A percentile compares a stretch with the other conserved stretches of the same genome.
These are phyloP conservation scores for Rhizomys pruinosus DNA, from an alignment of 2,113 vertebrate genomes.

Conservation along the genomic window DNA sequence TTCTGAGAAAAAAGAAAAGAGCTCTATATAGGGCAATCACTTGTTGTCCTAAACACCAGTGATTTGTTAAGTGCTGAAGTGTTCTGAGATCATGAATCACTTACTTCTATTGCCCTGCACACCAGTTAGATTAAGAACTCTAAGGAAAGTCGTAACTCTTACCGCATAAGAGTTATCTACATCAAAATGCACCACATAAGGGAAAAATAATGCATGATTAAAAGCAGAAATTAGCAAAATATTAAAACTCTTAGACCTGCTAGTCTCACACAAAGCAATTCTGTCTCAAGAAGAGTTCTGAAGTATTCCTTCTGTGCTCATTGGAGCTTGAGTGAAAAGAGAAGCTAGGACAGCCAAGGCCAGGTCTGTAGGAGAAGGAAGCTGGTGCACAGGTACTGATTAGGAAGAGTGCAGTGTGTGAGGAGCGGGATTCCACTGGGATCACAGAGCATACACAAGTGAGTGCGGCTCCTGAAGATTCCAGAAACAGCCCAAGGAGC, in stretches of 20 bases:
- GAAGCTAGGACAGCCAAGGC: accelerated
- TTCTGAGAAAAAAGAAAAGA: not conserved
- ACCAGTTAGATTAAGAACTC: not conserved
- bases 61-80: not conserved
- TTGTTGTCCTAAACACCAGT: not conserved
- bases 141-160: not conserved
- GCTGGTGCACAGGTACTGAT: accelerated
- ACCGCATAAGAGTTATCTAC: not conserved
- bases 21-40: not conserved
- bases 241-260: not conserved
- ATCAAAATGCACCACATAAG: not conserved
- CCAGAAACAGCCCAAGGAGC: not conserved
- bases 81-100: not conserved
- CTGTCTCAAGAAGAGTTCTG: too few relatives aligned
- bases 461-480: accelerated
- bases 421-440: too few relatives aligned
- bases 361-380: not conserved
- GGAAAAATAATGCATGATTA: not conserved
- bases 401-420: not conserved
- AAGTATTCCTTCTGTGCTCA: not conserved
- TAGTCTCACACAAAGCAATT: not conserved
- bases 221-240: not conserved
- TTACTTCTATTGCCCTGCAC: not conserved
- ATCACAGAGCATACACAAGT: too few relatives aligned
- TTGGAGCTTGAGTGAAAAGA: accelerated